These are phyloP conservation scores for Taphrorychus bicolor DNA, from an alignment of 2,888 invertebrate species.

Conservation along the genomic window DNA sequence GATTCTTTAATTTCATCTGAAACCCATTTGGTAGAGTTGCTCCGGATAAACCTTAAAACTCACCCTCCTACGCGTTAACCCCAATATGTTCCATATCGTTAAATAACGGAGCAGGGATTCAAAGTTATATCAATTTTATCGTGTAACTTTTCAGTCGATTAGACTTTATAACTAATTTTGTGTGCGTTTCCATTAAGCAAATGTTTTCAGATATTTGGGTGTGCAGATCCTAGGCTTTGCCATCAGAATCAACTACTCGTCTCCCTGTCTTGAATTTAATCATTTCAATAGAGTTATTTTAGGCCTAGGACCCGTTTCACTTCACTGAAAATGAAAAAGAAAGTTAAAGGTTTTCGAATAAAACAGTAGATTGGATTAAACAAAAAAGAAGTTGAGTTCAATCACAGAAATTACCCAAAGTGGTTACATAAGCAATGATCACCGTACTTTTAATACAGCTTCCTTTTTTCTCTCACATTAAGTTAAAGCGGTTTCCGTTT, in stretches of 20 bases:
- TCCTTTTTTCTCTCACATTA: too few relatives aligned
- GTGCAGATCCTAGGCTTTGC: not conserved
- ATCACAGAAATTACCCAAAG: too few relatives aligned
- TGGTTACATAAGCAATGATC: too few relatives aligned
- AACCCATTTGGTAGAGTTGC: not conserved
- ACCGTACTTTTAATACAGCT: too few relatives aligned
- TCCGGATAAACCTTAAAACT: not conserved
- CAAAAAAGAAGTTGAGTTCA: too few relatives aligned
- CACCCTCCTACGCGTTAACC: not conserved
- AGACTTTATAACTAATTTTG: not conserved
- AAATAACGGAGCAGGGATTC: not conserved
- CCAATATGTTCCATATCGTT: not conserved
- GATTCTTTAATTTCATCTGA: not conserved
- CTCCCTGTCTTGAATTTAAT: too few relatives aligned
- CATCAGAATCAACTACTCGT: not conserved
- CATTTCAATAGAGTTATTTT: too few relatives aligned
- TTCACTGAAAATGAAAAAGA: too few relatives aligned
- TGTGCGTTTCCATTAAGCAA: not conserved
- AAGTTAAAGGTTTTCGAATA: too few relatives aligned
- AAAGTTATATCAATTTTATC: not conserved
- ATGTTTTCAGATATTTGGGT: not conserved
- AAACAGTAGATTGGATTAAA: too few relatives aligned
- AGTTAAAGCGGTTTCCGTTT: not conserved
- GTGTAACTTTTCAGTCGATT: not conserved
- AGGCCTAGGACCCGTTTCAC: too few relatives aligned